Conservation (phyloP, 2,888 invertebrate species). For the Acleris sparsana region DNA sequence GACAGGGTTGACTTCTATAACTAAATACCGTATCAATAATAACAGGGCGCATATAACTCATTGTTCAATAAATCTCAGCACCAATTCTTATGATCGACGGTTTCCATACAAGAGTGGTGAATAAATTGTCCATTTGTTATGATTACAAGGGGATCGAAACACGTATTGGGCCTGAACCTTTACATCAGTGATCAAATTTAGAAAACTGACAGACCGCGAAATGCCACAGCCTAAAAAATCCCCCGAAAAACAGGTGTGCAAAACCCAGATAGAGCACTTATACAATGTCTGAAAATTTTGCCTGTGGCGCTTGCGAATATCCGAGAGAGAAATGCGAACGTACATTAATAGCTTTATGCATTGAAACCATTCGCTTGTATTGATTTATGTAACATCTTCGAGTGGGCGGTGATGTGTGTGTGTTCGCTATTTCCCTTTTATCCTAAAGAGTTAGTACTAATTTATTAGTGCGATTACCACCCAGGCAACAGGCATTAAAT, state of each 20-base stretch:
- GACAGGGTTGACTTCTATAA: too few relatives aligned
- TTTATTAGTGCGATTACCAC: constrained; percentile 37
- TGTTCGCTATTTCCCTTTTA: constrained; percentile 53
- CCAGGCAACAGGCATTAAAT: constrained; percentile 36
- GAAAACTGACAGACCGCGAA: constrained; percentile 24
- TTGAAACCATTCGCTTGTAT: constrained; percentile 64
- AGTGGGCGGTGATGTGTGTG: constrained; percentile 67
- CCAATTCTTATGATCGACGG: constrained; percentile 67
- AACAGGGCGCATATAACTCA: constrained; percentile 13
- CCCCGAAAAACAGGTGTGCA: not conserved
- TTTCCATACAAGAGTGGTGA: constrained; percentile 63
- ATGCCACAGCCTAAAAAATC: constrained; percentile 40
- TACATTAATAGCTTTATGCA: constrained; percentile 60
- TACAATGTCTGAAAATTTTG: constrained; percentile 32
- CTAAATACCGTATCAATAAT: constrained; percentile 5
- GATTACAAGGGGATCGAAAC: constrained; percentile 58
- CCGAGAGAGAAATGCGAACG: constrained; percentile 40
- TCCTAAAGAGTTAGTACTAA: constrained; percentile 38
- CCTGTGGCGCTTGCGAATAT: constrained; percentile 37
- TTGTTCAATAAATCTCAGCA: constrained; percentile 47
- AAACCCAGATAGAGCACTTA: constrained; percentile 12
- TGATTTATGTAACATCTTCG: constrained; percentile 63
- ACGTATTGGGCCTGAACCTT: constrained; percentile 54
- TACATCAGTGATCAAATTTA: constrained; percentile 40
- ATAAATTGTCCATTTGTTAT: constrained; percentile 73